Conservation (phyloP, 1,140 invertebrate genomes). For the Drosophila suzukii region DNA sequence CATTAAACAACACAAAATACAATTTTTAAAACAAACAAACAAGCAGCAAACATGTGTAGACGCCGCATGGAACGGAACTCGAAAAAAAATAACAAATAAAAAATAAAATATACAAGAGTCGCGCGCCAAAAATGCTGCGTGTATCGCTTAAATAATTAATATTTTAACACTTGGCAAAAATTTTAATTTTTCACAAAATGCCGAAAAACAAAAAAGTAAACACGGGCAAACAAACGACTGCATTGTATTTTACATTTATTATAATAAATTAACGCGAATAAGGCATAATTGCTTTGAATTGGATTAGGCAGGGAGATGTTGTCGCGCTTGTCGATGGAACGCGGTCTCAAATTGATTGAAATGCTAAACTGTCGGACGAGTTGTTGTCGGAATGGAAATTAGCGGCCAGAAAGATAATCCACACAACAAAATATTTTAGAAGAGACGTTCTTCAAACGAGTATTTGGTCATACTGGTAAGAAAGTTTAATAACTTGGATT, state of each 20-base stretch:
- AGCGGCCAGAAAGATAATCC: conserved; percentile 15
- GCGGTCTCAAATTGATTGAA: conserved; percentile 53
- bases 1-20: conserved; percentile 65
- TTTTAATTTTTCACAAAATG: conserved; percentile 55
- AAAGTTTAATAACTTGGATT: not conserved
- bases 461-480: not conserved
- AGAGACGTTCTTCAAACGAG: not conserved
- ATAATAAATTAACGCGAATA: conserved; percentile 79
- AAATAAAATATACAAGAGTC: conserved; percentile 81
- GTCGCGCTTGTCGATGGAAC: conserved; percentile 30
- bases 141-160: conserved; percentile 83
- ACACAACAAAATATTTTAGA: not conserved
- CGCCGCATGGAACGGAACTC: conserved; percentile 33
- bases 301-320: conserved; percentile 48
- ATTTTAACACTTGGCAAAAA: conserved; percentile 74
- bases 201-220: not conserved
- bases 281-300: conserved; percentile 77
- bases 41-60: conserved; percentile 76
- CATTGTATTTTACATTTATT: conserved; percentile 79
- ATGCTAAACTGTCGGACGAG: conserved; percentile 40
- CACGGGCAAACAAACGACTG: conserved; percentile 37
- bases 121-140: conserved; percentile 72
- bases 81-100: conserved; percentile 66
- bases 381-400: conserved; percentile 37
- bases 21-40: conserved; percentile 74